Percentiles rank a stretch among this genome's conserved stretches.
Conservation (phyloP, 2,113 vertebrate genomes). For the Dipodomys ordii region DNA sequence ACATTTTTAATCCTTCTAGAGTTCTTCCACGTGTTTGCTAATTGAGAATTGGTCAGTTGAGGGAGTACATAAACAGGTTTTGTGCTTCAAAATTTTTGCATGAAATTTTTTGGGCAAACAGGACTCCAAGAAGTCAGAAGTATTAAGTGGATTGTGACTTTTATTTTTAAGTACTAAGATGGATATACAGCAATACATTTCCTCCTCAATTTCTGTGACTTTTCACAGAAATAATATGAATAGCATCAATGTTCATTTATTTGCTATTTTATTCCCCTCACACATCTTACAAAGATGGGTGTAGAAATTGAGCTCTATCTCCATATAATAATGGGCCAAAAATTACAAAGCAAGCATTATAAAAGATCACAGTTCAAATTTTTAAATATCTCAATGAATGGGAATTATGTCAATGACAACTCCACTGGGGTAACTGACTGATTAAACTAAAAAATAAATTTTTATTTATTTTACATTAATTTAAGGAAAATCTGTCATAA, state of each 20-base stretch:
- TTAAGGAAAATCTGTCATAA: neutral
- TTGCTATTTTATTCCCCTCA: conserved; percentile 1
- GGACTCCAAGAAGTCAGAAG: neutral
- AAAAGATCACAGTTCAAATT: conserved; percentile 71
- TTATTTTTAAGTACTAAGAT: conserved; percentile 39
- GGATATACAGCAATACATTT: neutral
- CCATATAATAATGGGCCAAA: conserved; percentile 67
- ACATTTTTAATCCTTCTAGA: neutral
- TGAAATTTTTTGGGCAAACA: neutral
- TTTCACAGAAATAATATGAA: neutral
- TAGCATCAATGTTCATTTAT: conserved; percentile 38
- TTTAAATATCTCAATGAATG: conserved; percentile 78
- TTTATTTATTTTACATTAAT: neutral
- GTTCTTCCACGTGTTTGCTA: conserved; percentile 59
- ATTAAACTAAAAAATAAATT: neutral
- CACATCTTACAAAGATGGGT: neutral
- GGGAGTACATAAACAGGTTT: neutral
- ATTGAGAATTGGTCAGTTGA: conserved; percentile 52
- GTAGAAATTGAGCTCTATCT: conserved; percentile 23
- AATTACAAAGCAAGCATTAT: conserved; percentile 67
- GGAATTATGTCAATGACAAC: conserved; percentile 51
- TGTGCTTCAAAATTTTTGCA: conserved; percentile 26
- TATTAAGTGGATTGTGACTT: conserved; percentile 35
- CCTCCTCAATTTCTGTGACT: neutral
- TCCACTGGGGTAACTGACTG: conserved; percentile 74